A percentile compares a stretch with the other conserved stretches of the same genome.
Conservation (phyloP, 35 echinoderm and acorn worm species). For the Amphiura filiformis region DNA sequence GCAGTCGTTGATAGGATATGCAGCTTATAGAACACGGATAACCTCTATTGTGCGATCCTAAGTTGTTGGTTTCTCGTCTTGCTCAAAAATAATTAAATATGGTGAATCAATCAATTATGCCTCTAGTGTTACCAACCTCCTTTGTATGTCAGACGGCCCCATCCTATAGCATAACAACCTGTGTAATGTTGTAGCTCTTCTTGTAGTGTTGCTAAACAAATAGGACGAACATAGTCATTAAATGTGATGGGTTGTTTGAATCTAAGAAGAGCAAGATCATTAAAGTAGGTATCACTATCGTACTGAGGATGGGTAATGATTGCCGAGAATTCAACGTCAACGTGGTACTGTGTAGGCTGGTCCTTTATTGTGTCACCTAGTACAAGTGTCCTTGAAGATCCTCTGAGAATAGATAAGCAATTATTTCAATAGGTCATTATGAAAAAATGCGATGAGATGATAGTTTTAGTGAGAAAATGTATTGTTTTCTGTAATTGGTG, state of each 20-base stretch:
- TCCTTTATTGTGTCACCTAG: neutral
- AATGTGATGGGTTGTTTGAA: neutral
- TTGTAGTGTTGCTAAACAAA: neutral
- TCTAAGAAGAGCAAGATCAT: conserved; percentile 7
- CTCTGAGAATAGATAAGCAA: neutral
- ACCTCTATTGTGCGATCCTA: no score
- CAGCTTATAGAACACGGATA: no score
- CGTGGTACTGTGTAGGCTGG: neutral
- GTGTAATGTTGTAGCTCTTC: neutral
- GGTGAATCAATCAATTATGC: no score
- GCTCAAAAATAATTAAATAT: no score
- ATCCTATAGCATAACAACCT: conserved; percentile 14
- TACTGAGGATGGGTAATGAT: neutral
- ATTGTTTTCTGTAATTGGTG: no score
- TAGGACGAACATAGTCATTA: conserved; percentile 15
- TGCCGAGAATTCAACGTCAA: neutral
- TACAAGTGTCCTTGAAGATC: neutral
- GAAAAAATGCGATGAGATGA: no score
- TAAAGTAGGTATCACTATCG: neutral
- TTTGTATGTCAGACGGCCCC: neutral
- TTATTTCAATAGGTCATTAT: no score
- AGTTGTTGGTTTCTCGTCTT: no score
- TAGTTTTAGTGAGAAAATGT: neutral
- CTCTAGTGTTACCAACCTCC: no score
- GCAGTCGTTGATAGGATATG: no score